Percentiles rank a stretch among this genome's conserved stretches.
phyloP scores from a whole-genome alignment of 2,113 vertebrate species.

The Anser cygnoides region DNA sequence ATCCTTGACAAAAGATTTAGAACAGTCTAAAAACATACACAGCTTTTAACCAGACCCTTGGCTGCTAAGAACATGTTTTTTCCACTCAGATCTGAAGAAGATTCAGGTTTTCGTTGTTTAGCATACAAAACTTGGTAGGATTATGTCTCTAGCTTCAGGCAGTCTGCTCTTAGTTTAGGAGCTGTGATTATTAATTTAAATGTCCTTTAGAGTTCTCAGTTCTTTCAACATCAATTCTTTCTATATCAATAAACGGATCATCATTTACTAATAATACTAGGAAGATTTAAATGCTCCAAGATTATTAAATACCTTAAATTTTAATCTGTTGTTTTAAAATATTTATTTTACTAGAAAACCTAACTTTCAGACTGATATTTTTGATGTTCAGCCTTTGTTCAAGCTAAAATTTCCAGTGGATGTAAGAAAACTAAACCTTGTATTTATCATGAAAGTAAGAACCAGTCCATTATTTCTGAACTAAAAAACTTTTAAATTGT shows the following conservation, averaged over 20 bases:
- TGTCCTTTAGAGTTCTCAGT: not conserved
- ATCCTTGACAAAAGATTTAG: not conserved
- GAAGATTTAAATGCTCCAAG: slow-evolving; percentile 5
- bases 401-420: not conserved
- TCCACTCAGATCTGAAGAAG: not conserved
- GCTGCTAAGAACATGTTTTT: not conserved
- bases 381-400: not conserved
- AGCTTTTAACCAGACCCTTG: not conserved
- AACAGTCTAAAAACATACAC: not conserved
- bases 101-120: not conserved
- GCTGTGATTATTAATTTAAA: slow-evolving; percentile 32
- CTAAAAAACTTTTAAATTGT: not conserved
- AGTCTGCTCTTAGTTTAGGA: not conserved
- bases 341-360: slow-evolving; percentile 33
- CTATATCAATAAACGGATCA: not conserved
- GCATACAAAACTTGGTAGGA: not conserved
- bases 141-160: not conserved
- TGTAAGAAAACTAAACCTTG: not conserved
- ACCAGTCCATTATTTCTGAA: not conserved
- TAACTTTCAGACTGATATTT: not conserved
- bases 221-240: not conserved
- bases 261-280: slow-evolving; percentile 35
- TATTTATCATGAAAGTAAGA: not conserved
- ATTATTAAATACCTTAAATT: slow-evolving; percentile 37
- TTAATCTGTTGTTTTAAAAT: slow-evolving; percentile 41